Evolutionary conservation across 2,888 invertebrate genomes (phyloP).

Genomic region (Cheilosia vulpina): DNA sequence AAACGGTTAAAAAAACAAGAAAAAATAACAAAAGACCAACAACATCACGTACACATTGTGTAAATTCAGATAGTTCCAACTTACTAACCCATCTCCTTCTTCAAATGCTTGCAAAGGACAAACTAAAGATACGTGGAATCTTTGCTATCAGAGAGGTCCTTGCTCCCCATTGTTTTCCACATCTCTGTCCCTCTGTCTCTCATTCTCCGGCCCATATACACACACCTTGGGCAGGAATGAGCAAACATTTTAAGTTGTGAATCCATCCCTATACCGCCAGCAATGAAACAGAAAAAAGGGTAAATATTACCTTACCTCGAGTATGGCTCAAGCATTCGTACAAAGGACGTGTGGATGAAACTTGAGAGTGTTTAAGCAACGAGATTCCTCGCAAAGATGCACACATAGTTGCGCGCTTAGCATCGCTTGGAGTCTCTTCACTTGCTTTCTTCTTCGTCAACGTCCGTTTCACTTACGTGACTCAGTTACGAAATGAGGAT

Average conservation of each 20-base stretch:
- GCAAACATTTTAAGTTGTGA: slow-evolving; percentile 72
- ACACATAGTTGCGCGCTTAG: slow-evolving; percentile 71
- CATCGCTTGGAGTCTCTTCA: slow-evolving; percentile 37
- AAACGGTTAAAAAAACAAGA: slow-evolving; percentile 34
- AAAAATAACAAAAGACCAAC: slow-evolving; percentile 8
- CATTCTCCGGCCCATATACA: not conserved
- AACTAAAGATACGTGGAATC: slow-evolving; percentile 70
- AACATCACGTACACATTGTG: slow-evolving; percentile 64
- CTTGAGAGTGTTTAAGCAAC: slow-evolving; percentile 74
- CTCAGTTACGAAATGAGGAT: slow-evolving; percentile 64
- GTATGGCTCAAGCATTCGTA: slow-evolving; percentile 64
- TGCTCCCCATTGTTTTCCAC: slow-evolving; percentile 60
- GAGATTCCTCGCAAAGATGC: slow-evolving; percentile 69
- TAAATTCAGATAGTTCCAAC: slow-evolving; percentile 60
- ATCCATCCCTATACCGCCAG: slow-evolving; percentile 40
- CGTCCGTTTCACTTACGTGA: slow-evolving; percentile 70
- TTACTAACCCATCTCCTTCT: slow-evolving; percentile 30
- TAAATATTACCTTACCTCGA: slow-evolving; percentile 72
- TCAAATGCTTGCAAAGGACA: slow-evolving; percentile 48
- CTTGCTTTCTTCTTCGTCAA: slow-evolving; percentile 43
- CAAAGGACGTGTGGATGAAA: slow-evolving; percentile 73
- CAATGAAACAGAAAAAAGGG: slow-evolving; percentile 71
- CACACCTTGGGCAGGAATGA: slow-evolving; percentile 48
- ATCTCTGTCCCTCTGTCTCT: not conserved
- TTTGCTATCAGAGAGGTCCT: slow-evolving; percentile 50